Percentiles rank a stretch among this genome's conserved stretches.
Evolutionary conservation across 1,140 invertebrate species (phyloP).

Genomic region (Hycleus phaleratus): DNA sequence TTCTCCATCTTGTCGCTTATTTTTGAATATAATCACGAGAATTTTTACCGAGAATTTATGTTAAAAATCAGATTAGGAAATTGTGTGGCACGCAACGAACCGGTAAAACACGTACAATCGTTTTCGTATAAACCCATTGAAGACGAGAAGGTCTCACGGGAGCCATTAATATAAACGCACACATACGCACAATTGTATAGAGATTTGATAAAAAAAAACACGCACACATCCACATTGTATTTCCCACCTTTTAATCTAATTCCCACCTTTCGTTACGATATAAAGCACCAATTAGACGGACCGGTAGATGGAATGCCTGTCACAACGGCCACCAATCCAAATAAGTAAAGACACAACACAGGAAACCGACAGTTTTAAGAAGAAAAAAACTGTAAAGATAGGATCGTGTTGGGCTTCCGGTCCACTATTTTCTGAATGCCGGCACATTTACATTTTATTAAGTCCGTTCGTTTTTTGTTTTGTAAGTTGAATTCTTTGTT

Average conservation of each 20-base stretch:
- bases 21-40: too few relatives aligned
- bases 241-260: conserved; percentile 21
- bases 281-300: conserved; percentile 17
- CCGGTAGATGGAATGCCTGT: conserved; percentile 4
- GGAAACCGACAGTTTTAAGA: conserved; percentile 5
- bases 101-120: too few relatives aligned
- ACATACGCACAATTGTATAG: too few relatives aligned
- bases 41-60: too few relatives aligned
- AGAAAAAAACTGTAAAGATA: neutral
- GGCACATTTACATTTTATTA: too few relatives aligned
- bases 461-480: too few relatives aligned
- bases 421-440: neutral
- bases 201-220: too few relatives aligned
- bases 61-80: too few relatives aligned
- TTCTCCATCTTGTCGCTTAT: too few relatives aligned
- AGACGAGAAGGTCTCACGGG: conserved; percentile 10
- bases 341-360: neutral
- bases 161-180: conserved; percentile 14
- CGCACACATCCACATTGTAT: conserved; percentile 3
- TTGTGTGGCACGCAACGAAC: too few relatives aligned
- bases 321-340: conserved; percentile 16
- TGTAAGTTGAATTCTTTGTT: too few relatives aligned
- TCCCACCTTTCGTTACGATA: conserved; percentile 18
- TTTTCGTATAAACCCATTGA: conserved; percentile 4
- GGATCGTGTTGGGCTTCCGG: conserved; percentile 6